Percentiles rank a stretch among this genome's conserved stretches.
phyloP scores from a whole-genome alignment of 2,888 invertebrate genomes.

The Scaptomyza cyrtandrae region DNA sequence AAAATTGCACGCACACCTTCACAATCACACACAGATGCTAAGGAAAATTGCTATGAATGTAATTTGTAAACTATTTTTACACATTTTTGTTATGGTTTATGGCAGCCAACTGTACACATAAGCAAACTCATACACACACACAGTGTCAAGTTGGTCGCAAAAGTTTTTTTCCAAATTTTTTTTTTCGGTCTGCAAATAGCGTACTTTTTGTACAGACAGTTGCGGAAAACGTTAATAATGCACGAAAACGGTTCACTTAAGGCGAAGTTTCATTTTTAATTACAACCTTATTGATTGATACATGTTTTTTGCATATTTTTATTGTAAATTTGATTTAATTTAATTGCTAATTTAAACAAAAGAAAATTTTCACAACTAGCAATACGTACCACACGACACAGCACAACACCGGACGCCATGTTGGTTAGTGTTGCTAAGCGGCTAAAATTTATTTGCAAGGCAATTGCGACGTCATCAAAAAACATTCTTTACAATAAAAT shows the following conservation, averaged over 20 bases:
- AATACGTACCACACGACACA: slow-evolving; percentile 93
- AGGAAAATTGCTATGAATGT: slow-evolving; percentile 42
- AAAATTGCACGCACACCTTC: slow-evolving; percentile 67
- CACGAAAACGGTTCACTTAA: slow-evolving; percentile 20
- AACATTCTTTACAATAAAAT: neutral
- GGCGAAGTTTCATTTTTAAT: slow-evolving; percentile 32
- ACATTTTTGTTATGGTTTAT: slow-evolving; percentile 69
- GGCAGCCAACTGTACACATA: slow-evolving; percentile 67
- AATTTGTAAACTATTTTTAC: slow-evolving; percentile 71
- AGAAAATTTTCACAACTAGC: slow-evolving; percentile 72
- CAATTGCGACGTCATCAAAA: slow-evolving; percentile 42
- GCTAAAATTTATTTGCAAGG: slow-evolving; percentile 6
- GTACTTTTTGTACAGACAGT: slow-evolving; percentile 53
- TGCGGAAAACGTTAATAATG: slow-evolving; percentile 44
- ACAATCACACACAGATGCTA: slow-evolving; percentile 28
- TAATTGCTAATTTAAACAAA: slow-evolving; percentile 51
- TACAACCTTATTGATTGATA: slow-evolving; percentile 25
- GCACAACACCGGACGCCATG: slow-evolving; percentile 98
- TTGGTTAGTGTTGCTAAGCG: slow-evolving; percentile 84
- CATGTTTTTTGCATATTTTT: slow-evolving; percentile 51
- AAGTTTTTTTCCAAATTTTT: slow-evolving; percentile 41
- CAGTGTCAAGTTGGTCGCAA: slow-evolving; percentile 59
- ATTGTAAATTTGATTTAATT: slow-evolving; percentile 64
- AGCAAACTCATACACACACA: slow-evolving; percentile 35
- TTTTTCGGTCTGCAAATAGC: slow-evolving; percentile 63